Evolutionary conservation across 2,888 invertebrate species (phyloP), one percentile per base, ranked within the genome.

Genomic region (Agrilus mali): DNA sequence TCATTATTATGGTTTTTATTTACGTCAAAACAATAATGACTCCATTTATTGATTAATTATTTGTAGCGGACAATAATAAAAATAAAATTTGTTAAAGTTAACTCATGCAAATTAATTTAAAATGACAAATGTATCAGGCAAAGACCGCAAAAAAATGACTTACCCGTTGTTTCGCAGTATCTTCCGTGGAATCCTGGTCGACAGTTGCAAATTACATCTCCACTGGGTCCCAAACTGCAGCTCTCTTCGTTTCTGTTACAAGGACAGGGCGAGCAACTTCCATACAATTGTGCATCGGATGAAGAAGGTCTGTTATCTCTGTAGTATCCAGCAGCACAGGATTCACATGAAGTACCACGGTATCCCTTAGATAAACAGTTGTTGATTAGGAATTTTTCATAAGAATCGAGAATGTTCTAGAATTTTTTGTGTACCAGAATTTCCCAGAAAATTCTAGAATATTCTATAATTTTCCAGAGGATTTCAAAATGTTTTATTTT

Each of bases 321-420:
- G 63, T 86, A 89, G 63, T 79, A 80, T 10, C 85, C 79, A 0
- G 77, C 60, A 0, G 74, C 67, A 58, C 90, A 90, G 54, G 73
- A 72, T 64, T 93, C 90, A 59, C 93, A 93, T 41, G 89, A 90
- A 1, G 80, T 78, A 42, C 93, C 93, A 8, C 69, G 68, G 58
- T 89, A 90, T 1, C 88, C 65, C 53, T 55, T 40, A 14, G 36
- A 31, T 22, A 15, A 20, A 36, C 14, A 33, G 20, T 20, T 2
- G 2, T 20, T n/a, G n/a, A 20, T 20, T 20, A 5, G 20, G 4
- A 6, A 5, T 20, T 5, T 20, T n/a, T n/a, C n/a, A n/a, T n/a
- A n/a, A n/a, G n/a, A n/a, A n/a, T n/a, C n/a, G n/a, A n/a, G n/a
- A n/a, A n/a, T n/a, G n/a, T n/a, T n/a, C n/a, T n/a, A n/a, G n/a